These are phyloP conservation scores for Nanger granti DNA, from an alignment of 2,113 vertebrate genomes.

Conservation along the genomic window DNA sequence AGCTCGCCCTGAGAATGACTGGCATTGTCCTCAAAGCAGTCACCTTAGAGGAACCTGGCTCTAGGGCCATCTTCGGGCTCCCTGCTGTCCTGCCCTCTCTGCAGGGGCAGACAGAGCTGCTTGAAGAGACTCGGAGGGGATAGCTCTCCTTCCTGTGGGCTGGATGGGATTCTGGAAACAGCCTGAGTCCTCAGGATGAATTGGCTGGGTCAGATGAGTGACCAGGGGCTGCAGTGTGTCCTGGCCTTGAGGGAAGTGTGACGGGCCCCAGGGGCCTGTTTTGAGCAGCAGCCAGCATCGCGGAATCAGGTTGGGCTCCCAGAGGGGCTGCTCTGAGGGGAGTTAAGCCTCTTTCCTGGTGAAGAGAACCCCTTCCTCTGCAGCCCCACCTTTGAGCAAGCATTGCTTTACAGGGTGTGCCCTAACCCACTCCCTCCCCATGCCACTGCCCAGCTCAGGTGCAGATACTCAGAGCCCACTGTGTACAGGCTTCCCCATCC, in stretches of 20 bases:
- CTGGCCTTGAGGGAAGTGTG: background rate
- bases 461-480: background rate
- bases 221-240: background rate
- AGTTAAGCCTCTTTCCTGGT: background rate
- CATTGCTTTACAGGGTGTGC: rapidly evolving
- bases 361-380: background rate
- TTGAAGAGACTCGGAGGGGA: too few relatives aligned
- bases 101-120: background rate
- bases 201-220: background rate
- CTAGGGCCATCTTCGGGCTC: too few relatives aligned
- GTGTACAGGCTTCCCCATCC: too few relatives aligned
- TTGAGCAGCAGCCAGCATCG: background rate
- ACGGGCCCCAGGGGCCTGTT: background rate
- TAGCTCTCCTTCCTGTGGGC: background rate
- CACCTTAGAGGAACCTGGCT: background rate
- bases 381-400: background rate
- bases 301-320: background rate
- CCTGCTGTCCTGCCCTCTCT: background rate
- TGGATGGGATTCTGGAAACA: background rate
- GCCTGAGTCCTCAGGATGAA: background rate
- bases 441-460: background rate
- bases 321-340: background rate
- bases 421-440: too few relatives aligned
- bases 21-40: background rate
- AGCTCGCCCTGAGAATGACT: background rate